Evolutionary conservation across 2,113 vertebrate genomes (phyloP).

Genomic region (Planiliza haematocheilus): DNA sequence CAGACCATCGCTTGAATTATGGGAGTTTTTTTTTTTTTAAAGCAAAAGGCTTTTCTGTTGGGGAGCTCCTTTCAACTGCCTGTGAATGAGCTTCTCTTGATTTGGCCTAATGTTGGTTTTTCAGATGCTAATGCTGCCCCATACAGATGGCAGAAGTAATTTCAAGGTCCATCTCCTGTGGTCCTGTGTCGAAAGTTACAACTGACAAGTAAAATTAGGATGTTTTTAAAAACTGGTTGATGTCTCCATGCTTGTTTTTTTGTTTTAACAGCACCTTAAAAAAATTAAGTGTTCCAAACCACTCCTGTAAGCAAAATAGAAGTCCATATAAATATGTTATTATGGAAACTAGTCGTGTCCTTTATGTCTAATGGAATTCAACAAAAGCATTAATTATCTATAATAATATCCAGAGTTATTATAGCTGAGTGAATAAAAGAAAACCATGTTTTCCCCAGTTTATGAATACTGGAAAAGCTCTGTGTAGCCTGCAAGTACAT

Average conservation of each 20-base stretch:
- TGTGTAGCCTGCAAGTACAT: constrained; percentile 1
- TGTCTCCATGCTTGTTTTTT: constrained; percentile 39
- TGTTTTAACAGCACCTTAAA: background rate
- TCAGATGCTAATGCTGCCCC: constrained; percentile 76
- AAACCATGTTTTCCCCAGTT: background rate
- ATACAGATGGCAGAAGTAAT: constrained; percentile 76
- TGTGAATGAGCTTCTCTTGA: constrained; percentile 63
- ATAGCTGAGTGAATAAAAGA: background rate
- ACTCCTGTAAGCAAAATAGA: background rate
- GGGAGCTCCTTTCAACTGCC: constrained; percentile 52
- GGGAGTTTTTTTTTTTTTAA: constrained; percentile 14
- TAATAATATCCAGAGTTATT: background rate
- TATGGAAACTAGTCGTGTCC: background rate
- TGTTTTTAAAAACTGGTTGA: constrained; percentile 42
- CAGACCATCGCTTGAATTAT: constrained; percentile 61
- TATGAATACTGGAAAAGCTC: constrained; percentile 20
- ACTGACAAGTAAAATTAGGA: constrained; percentile 56
- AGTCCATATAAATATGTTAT: background rate
- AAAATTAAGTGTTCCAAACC: too few species aligned
- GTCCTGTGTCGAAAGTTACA: constrained; percentile 64
- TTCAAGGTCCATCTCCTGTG: constrained; percentile 69
- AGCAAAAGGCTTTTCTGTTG: constrained; percentile 41
- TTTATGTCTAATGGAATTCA: background rate
- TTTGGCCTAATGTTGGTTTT: constrained; percentile 67
- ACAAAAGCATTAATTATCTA: background rate